Conservation (phyloP, 2,797 vertebrate genomes). For the Balearica regulorum region DNA sequence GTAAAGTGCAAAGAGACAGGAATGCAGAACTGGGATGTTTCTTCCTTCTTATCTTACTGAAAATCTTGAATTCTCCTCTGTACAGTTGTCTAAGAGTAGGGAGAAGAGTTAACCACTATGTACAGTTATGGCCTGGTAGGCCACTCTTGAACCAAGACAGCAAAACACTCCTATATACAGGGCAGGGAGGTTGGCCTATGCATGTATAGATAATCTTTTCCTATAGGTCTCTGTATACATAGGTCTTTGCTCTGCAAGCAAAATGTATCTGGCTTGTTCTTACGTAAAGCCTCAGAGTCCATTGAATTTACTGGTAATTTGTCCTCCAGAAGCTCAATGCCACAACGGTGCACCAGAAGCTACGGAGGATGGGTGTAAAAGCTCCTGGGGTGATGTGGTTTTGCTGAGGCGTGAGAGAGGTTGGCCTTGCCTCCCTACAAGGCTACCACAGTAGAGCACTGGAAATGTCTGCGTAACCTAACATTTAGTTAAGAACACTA, state of each 20-base stretch:
- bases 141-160: background rate
- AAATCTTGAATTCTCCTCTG: background rate
- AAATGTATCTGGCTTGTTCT: background rate
- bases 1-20: background rate
- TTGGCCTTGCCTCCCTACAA: background rate
- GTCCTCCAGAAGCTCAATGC: background rate
- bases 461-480: background rate
- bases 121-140: background rate
- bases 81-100: background rate
- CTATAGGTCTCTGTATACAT: rapidly evolving
- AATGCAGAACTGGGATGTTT: background rate
- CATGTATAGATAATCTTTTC: background rate
- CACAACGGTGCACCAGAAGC: background rate
- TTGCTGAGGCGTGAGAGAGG: background rate
- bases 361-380: rapidly evolving
- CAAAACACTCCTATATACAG: background rate
- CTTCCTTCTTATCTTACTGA: background rate
- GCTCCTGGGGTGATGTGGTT: background rate
- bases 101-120: background rate
- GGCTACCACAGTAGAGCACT: background rate
- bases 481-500: background rate
- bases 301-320: background rate
- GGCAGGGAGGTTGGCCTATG: background rate
- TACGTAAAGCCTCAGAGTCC: background rate
- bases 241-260: background rate